Base-by-base conservation (phyloP, 1,140 invertebrate genomes). In the Dryas iulia region DNA sequence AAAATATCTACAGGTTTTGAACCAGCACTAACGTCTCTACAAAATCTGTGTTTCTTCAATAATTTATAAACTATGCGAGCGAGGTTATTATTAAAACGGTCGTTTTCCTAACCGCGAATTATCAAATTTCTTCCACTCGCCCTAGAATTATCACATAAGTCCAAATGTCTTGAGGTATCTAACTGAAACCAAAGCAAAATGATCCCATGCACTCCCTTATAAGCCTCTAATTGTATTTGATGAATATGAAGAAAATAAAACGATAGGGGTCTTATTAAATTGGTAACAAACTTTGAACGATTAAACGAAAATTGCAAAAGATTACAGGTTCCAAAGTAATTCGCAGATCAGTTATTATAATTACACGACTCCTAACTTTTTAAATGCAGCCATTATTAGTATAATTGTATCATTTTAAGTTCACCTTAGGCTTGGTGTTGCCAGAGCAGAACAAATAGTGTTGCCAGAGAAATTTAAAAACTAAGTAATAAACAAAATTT, bases 101-200 rank as follows among this genome's bases (percentile, higher is more conserved):
- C 87, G 80, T 87, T 87, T 81, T 72, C 75, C 78, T 83, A 91
- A 91, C 88, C 85, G 81, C 79, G 87, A 89, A 91, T 91, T 89
- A 91, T 89, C 88, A 86, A 91, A 91, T 91, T 87, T 88, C 88
- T 85, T 86, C 69, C 72, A 82, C 82, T 86, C 78, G 78, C 86
- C 83, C 83, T 86, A 85, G 79, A 66, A 88, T 89, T 91, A 91
- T 89, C 87, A 86, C 86, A 90, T 87, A 88, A 87, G 83, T 89
- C 86, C 82, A 87, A 87, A 88, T 86, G 84, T 89, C 85, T 89
- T 79, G 81, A 76, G 74, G 73, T 70, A 64, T 69, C 68, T 77
- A 76, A 73, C 69, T 56, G 61, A 26, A 58, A 74, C 81, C 77
- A 71, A 63, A 53, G 31, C 30, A 74, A 66, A 69, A 31, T 72